Evolutionary conservation across 2,888 invertebrate species (phyloP).

Genomic region (Ophioninae sp.): DNA sequence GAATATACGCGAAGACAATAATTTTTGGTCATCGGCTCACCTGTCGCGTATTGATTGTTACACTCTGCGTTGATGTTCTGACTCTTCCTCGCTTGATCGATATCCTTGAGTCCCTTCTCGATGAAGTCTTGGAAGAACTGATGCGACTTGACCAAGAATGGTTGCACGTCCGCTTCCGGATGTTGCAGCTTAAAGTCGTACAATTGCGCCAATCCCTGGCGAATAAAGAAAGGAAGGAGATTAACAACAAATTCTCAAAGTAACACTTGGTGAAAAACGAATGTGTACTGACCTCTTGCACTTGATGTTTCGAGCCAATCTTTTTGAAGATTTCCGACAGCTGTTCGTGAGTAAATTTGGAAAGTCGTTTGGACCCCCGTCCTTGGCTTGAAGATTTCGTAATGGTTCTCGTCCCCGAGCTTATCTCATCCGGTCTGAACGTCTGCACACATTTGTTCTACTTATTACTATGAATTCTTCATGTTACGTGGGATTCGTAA

Average conservation of each 20-base stretch:
- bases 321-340: slow-evolving; percentile 94
- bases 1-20: neutral
- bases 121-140: slow-evolving; percentile 94
- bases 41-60: slow-evolving; percentile 73
- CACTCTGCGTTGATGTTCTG: slow-evolving; percentile 73
- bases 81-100: slow-evolving; percentile 81
- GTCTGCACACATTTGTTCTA: slow-evolving; percentile 74
- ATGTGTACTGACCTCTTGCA: slow-evolving; percentile 82
- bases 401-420: slow-evolving; percentile 69
- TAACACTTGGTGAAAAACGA: neutral
- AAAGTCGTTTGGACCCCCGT: slow-evolving; percentile 83
- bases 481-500: neutral
- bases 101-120: slow-evolving; percentile 87
- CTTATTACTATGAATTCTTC: slow-evolving; percentile 54
- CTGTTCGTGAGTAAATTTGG: slow-evolving; percentile 92
- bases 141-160: slow-evolving; percentile 91
- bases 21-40: slow-evolving; percentile 59
- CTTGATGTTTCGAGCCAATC: slow-evolving; percentile 94
- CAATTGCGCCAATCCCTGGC: slow-evolving; percentile 89
- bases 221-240: neutral
- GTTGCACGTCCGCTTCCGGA: slow-evolving; percentile 91
- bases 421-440: slow-evolving; percentile 82
- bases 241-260: neutral
- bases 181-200: slow-evolving; percentile 90
- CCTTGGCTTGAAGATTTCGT: slow-evolving; percentile 72